A percentile compares a stretch with the other conserved stretches of the same genome.
phyloP scores from a whole-genome alignment of 2,797 vertebrate species.

The Tolypeutes matacus region DNA sequence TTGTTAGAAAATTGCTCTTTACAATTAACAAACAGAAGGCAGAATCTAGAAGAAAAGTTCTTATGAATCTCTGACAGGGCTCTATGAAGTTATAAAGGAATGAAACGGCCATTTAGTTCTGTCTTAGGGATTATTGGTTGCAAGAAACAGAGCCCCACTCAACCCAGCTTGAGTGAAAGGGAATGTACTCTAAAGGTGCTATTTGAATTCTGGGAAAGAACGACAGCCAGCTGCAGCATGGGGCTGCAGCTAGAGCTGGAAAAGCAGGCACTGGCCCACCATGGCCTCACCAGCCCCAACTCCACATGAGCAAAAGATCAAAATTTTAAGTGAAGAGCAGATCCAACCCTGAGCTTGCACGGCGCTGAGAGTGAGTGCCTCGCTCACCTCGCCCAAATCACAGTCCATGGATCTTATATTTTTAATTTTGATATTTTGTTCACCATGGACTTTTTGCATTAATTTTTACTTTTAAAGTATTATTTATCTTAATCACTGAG shows the following conservation, averaged over 20 bases:
- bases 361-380: background rate
- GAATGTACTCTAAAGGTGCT: background rate
- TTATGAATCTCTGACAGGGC: background rate
- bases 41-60: background rate
- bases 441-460: background rate
- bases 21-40: background rate
- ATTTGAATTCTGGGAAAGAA: background rate
- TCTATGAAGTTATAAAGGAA: background rate
- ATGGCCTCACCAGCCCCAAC: background rate
- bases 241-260: background rate
- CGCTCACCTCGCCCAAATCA: background rate
- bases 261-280: rapidly evolving
- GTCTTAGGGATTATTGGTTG: background rate
- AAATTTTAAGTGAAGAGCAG: background rate
- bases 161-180: background rate
- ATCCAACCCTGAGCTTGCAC: rapidly evolving
- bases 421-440: background rate
- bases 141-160: background rate
- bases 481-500: background rate
- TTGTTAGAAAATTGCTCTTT: slow-evolving; percentile 2
- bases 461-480: background rate
- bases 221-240: background rate
- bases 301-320: background rate
- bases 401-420: background rate
- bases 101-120: background rate